Conservation (phyloP, 2,888 invertebrate genomes). For the Raillietiella orientalis region DNA sequence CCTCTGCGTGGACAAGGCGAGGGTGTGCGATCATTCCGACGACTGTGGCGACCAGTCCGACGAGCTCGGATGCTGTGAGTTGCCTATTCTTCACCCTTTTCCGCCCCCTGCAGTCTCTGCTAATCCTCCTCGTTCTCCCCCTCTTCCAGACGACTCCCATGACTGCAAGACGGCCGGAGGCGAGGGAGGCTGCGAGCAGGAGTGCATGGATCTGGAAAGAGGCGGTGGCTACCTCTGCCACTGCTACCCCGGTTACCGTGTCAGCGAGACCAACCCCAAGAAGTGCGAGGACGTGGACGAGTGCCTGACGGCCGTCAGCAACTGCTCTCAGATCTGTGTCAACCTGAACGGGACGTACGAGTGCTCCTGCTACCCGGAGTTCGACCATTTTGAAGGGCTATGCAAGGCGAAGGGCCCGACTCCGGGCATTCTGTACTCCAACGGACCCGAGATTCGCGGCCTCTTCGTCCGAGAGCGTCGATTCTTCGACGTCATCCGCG, state of each 20-base stretch:
- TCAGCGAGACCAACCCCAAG: slow-evolving; percentile 41
- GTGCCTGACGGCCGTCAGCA: slow-evolving; percentile 42
- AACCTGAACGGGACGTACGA: slow-evolving; percentile 67
- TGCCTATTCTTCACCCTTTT: too few relatives aligned
- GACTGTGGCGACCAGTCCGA: slow-evolving; percentile 73
- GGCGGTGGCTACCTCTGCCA: slow-evolving; percentile 54
- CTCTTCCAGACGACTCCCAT: slow-evolving; percentile 14
- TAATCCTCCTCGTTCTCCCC: slow-evolving; percentile 1
- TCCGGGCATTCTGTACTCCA: slow-evolving; percentile 29
- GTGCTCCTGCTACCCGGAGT: slow-evolving; percentile 51
- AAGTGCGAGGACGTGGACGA: slow-evolving; percentile 50
- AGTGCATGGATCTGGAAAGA: slow-evolving; percentile 49
- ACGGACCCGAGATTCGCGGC: slow-evolving; percentile 56
- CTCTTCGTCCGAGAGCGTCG: slow-evolving; percentile 17
- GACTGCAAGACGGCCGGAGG: slow-evolving; percentile 18
- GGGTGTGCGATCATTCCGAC: slow-evolving; percentile 58
- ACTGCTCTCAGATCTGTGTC: slow-evolving; percentile 71
- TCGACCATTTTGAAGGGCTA: slow-evolving; percentile 33
- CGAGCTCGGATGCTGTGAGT: slow-evolving; percentile 54
- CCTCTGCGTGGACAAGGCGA: slow-evolving; percentile 39
- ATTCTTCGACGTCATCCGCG: slow-evolving; percentile 36
- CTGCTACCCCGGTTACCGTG: slow-evolving; percentile 57
- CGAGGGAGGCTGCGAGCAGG: slow-evolving; percentile 62
- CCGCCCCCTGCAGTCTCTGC: not conserved
- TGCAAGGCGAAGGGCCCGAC: slow-evolving; percentile 25